Evolutionary conservation across 2,797 vertebrate genomes (phyloP).

Genomic region (Sarcoramphus papa): DNA sequence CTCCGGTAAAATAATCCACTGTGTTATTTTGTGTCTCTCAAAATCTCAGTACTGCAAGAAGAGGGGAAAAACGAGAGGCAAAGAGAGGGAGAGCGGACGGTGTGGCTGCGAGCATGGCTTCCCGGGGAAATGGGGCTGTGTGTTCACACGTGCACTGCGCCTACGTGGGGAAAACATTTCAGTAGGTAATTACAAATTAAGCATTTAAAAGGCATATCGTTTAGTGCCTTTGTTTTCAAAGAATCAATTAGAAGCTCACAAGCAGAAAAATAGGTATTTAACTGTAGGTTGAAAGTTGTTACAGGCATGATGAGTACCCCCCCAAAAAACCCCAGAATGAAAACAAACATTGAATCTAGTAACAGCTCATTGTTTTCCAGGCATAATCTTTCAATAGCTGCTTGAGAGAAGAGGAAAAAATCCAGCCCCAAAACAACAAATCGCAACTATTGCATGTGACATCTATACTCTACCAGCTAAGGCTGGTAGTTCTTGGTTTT

Average conservation of each 20-base stretch:
- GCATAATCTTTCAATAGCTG: conserved; percentile 11
- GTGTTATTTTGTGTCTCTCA: background rate
- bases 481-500: background rate
- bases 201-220: background rate
- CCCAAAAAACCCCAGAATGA: background rate
- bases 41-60: background rate
- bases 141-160: background rate
- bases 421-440: background rate
- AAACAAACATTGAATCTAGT: conserved; percentile 8
- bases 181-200: conserved; percentile 1
- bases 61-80: rapidly evolving
- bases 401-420: background rate
- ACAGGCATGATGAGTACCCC: background rate
- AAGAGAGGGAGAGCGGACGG: background rate
- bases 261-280: conserved; percentile 35
- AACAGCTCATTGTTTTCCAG: conserved; percentile 43
- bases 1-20: rapidly evolving
- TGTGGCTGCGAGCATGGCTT: background rate
- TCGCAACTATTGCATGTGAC: background rate
- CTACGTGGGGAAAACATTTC: background rate
- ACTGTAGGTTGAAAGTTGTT: conserved; percentile 27
- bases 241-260: background rate
- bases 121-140: rapidly evolving
- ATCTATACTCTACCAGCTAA: background rate
- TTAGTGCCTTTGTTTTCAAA: conserved; percentile 37